Evolutionary conservation across 2,888 invertebrate species (phyloP).

Genomic region (Orthonychiurus folsomi): DNA sequence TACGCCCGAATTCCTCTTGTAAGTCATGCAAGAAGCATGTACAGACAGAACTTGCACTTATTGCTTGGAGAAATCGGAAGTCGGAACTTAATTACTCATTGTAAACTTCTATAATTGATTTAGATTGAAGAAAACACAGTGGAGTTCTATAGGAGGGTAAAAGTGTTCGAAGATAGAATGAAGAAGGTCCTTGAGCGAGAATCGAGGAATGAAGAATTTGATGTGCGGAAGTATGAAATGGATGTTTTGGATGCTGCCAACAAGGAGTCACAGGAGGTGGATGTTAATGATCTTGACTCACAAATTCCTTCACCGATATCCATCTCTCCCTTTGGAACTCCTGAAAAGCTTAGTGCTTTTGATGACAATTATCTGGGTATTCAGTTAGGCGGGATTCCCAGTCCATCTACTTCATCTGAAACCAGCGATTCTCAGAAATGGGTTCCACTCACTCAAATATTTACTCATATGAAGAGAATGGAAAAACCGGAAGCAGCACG

Average conservation of each 20-base stretch:
- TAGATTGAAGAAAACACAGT: slow-evolving; percentile 34
- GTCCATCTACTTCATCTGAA: slow-evolving; percentile 3
- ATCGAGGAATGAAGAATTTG: slow-evolving; percentile 35
- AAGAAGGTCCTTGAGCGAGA: slow-evolving; percentile 34
- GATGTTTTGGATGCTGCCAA: slow-evolving; percentile 31
- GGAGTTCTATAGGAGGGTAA: slow-evolving; percentile 30
- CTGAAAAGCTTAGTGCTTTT: neutral
- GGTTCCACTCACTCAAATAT: slow-evolving; percentile 33
- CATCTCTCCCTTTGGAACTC: neutral
- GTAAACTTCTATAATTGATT: neutral
- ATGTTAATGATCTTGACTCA: neutral
- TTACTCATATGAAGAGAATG: slow-evolving; percentile 37
- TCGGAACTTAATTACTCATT: neutral
- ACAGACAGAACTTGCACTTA: no score
- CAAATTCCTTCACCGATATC: neutral
- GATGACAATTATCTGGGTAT: neutral
- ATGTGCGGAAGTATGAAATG: slow-evolving; percentile 38
- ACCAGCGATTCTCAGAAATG: slow-evolving; percentile 21
- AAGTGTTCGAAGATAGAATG: slow-evolving; percentile 36
- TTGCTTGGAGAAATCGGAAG: neutral
- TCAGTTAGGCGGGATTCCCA: neutral
- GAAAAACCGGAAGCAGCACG: slow-evolving; percentile 36
- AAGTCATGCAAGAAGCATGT: no score
- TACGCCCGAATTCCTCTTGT: slow-evolving; percentile 30
- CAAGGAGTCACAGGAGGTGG: slow-evolving; percentile 9